A percentile compares a stretch with the other conserved stretches of the same genome.
phyloP scores from a whole-genome alignment of 2,113 vertebrate genomes.

The Athene noctua region DNA sequence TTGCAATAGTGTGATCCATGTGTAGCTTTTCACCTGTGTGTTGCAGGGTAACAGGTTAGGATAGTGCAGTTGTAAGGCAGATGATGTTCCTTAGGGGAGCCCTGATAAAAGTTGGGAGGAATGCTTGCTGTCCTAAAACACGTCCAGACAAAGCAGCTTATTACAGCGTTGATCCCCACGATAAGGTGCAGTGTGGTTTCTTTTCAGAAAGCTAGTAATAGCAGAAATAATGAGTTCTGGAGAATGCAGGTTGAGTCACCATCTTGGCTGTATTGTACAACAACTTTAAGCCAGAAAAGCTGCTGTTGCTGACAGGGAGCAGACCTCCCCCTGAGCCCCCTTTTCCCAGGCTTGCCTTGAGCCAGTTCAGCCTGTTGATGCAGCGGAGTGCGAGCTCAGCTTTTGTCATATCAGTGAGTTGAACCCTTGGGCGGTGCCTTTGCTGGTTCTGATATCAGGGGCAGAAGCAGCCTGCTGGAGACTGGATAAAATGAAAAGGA shows the following conservation, averaged over 20 bases:
- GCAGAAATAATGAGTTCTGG: neutral
- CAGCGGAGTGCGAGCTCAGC: rapidly evolving
- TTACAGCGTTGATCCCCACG: neutral
- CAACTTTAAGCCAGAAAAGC: neutral
- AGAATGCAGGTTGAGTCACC: neutral
- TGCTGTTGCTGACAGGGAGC: neutral
- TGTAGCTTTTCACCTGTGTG: neutral
- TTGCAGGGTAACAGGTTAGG: neutral
- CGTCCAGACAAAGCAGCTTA: neutral
- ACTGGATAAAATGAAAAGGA: neutral
- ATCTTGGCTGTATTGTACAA: neutral
- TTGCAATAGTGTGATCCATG: neutral
- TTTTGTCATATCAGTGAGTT: neutral
- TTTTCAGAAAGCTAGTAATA: neutral
- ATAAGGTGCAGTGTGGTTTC: neutral
- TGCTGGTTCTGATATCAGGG: rapidly evolving
- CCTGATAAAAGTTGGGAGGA: neutral
- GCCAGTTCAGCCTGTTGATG: neutral
- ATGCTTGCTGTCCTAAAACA: neutral
- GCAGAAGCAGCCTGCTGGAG: neutral
- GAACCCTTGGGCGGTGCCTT: neutral
- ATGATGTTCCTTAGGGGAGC: neutral
- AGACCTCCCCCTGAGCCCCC: neutral
- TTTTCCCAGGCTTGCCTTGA: rapidly evolving
- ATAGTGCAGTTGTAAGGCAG: neutral